Evolutionary conservation across 2,113 vertebrate genomes (phyloP).

Genomic region (Hylia prasina): DNA sequence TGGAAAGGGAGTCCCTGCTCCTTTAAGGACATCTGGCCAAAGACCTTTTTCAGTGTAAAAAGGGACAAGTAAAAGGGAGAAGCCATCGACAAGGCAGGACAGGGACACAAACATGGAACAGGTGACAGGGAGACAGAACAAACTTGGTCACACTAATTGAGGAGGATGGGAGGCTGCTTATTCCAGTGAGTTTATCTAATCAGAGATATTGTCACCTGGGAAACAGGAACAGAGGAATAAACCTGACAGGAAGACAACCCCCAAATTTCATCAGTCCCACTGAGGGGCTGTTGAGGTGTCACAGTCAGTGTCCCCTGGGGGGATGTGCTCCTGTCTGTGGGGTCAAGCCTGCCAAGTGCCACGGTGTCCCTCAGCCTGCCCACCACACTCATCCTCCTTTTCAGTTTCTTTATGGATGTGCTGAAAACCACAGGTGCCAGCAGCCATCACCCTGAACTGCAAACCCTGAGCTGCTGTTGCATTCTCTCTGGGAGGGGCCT

Average conservation of each 20-base stretch:
- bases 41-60: neutral
- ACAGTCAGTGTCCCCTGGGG: neutral
- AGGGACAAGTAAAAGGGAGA: neutral
- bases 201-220: neutral
- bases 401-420: neutral
- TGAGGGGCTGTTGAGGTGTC: accelerated
- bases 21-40: neutral
- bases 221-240: neutral
- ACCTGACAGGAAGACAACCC: neutral
- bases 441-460: accelerated
- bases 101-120: neutral
- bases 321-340: neutral
- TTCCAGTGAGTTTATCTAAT: neutral
- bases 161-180: neutral
- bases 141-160: accelerated
- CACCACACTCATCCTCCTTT: neutral
- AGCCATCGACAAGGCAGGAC: neutral
- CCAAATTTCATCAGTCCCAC: too few relatives aligned
- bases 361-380: neutral
- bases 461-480: neutral
- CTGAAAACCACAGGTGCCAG: neutral
- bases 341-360: neutral
- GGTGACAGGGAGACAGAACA: neutral
- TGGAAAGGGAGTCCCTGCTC: neutral
- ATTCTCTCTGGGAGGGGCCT: neutral